Base-by-base conservation (phyloP, 2,888 invertebrate genomes). In the Petrolisthes manimaculis region DNA sequence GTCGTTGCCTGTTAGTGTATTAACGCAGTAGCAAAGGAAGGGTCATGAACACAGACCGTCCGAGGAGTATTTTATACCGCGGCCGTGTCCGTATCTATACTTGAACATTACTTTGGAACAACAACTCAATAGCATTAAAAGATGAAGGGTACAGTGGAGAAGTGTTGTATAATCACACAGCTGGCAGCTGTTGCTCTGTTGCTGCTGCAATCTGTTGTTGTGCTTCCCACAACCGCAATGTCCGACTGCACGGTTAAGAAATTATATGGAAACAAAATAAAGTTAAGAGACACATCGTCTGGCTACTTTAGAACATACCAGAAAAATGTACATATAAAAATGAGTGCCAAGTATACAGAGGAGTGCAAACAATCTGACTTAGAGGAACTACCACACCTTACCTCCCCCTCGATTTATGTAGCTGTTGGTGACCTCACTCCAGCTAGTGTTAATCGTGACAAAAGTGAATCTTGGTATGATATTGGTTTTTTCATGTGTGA, bases 161-260 rank as follows among this genome's bases (percentile, higher is more conserved):
- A 6, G 21, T n/a, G 71, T n/a, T 71, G 6, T 71, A 71, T 6
- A 71, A 1, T 21, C 14, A 14, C 6, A n/a, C 71, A 71, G 71
- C 71, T 71, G 71, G 71, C 18, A n/a, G 18, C 18, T 9, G 61
- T 61, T 9, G 71, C 6, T 14, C n/a, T 71, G 14, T 14, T 71
- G 71, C n/a, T 71, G 71, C 21, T 71, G 71, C 71, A n/a, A n/a
- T 71, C 18, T 71, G 71, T 21, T n/a, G 71, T 71, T 71, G 71
- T 71, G 71, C 71, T n/a, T 71, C 71, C 21, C 71, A n/a, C 71
- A 6, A n/a, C 71, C 71, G 14, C 71, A 6, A 12, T 71, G 71
- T 21, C 14, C 14, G 12, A 12, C 71, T 71, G 71, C 71, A 6
- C 71, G 71, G 71, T 71, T 71, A 18, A 61, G 18, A 18, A 61